Evolutionary conservation across 2,888 invertebrate genomes (phyloP), one percentile per base, ranked within the genome.

Genomic region (Bibio marci): DNA sequence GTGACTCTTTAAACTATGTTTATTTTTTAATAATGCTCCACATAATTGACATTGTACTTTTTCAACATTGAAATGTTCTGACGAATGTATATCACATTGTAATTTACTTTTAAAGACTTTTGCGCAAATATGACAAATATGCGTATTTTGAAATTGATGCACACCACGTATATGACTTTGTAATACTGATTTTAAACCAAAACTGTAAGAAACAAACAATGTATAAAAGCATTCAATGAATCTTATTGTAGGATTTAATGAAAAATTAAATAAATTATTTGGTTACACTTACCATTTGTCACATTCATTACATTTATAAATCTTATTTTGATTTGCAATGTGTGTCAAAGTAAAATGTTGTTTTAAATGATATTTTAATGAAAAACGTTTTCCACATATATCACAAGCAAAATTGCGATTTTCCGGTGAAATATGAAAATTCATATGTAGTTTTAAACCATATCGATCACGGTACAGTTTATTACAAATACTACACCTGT

Each of bases 1-100:
- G 31, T 50, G 49, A 33, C 43, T 39, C 30, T 47, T 46, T 14
- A 48, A 35, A 15, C 44, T 43, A 26, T 46, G 44, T 15, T 48
- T 47, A 35, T 49, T 44, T 1, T 40, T 36, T 27, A 45, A 47
- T 12, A 45, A 33, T 37, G 44, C 44, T 17, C 43, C 37, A 32
- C 46, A 46, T 17, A 39, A 14, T 25, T 40, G 26, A 37, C 46
- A 46, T 18, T 42, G 45, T 10, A 22, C 22, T 22, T 22, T 22
- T 8, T 6, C 22, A 6, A 6, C 22, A 22, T 22, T 22, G 5
- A 22, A 6, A 22, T 22, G 22, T 8, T 6, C 22, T 8, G 22
- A 6, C 4, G 4, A 6, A 22, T 22, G 22, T 4, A 8, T 22
- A 6, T 22, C 5, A 22, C 22, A 22, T 8, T 4, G 5, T 22